These are phyloP conservation scores for Antrozous pallidus DNA, from an alignment of 2,797 vertebrate genomes.

Conservation along the genomic window DNA sequence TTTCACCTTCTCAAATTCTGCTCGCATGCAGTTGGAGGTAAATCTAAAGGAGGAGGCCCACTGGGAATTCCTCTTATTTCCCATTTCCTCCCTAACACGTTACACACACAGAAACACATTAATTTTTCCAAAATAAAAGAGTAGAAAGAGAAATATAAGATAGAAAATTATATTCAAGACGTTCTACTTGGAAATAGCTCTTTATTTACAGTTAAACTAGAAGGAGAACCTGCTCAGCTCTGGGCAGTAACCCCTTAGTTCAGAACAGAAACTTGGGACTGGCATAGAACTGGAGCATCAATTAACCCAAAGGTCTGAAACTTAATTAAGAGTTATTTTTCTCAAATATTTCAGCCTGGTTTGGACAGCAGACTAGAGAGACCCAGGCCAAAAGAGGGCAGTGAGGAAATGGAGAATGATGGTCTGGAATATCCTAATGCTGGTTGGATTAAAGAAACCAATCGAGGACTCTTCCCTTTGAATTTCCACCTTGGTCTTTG, in stretches of 20 bases:
- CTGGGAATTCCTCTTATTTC: neutral
- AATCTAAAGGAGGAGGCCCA: neutral
- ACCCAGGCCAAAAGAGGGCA: neutral
- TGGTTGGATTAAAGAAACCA: neutral
- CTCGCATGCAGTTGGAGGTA: neutral
- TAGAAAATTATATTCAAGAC: slow-evolving; percentile 29
- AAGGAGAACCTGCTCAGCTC: neutral
- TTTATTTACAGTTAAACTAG: slow-evolving; percentile 15
- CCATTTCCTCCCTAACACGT: neutral
- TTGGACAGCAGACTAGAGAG: slow-evolving; percentile 1
- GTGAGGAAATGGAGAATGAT: neutral
- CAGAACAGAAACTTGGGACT: neutral
- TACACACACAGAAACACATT: neutral
- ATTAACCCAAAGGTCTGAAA: neutral
- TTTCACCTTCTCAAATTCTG: neutral
- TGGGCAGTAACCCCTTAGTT: neutral
- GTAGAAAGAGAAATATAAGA: neutral
- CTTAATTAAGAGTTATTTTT: neutral
- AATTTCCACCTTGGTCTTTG: neutral
- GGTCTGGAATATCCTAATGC: neutral
- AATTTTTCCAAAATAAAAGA: neutral
- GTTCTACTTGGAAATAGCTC: neutral
- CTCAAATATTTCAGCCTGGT: neutral
- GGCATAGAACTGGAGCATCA: neutral
- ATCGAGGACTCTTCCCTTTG: neutral